phyloP scores from a whole-genome alignment of 64 coral and sea anemone species.

The Stichodactyla helianthus region DNA sequence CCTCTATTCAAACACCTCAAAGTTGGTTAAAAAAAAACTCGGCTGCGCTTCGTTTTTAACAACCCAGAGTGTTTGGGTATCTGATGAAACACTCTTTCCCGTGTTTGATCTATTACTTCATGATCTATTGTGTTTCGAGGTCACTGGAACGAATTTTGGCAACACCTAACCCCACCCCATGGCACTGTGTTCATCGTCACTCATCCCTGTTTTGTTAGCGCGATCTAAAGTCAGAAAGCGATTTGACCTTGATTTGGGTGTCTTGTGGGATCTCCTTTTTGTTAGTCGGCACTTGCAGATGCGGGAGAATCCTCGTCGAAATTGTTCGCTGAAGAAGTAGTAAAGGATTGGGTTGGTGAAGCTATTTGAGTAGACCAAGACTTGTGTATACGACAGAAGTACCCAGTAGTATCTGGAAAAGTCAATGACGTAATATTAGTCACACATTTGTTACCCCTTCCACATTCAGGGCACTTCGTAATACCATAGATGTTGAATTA shows the following conservation, averaged over 20 bases:
- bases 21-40: too few species aligned
- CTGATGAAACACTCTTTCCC: too few species aligned
- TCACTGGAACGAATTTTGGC: too few species aligned
- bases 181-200: not conserved
- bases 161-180: not conserved
- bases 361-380: slow-evolving; percentile 75
- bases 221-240: slow-evolving; percentile 5
- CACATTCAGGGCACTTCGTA: too few species aligned
- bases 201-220: not conserved
- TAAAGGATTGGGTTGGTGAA: slow-evolving; percentile 78
- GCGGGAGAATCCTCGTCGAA: slow-evolving; percentile 56
- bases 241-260: slow-evolving; percentile 8
- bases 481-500: too few species aligned
- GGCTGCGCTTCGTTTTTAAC: too few species aligned
- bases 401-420: slow-evolving; percentile 59
- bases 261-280: not conserved
- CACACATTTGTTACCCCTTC: too few species aligned
- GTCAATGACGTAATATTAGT: too few species aligned
- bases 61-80: not conserved
- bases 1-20: too few species aligned
- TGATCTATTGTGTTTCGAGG: not conserved
- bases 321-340: slow-evolving; percentile 76
- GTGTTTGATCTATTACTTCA: too few species aligned
- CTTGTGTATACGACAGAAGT: slow-evolving; percentile 70
- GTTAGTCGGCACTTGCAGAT: not conserved